These are phyloP conservation scores for Aphelocoma californica DNA, from an alignment of 2,797 vertebrate species.

Conservation along the genomic window DNA sequence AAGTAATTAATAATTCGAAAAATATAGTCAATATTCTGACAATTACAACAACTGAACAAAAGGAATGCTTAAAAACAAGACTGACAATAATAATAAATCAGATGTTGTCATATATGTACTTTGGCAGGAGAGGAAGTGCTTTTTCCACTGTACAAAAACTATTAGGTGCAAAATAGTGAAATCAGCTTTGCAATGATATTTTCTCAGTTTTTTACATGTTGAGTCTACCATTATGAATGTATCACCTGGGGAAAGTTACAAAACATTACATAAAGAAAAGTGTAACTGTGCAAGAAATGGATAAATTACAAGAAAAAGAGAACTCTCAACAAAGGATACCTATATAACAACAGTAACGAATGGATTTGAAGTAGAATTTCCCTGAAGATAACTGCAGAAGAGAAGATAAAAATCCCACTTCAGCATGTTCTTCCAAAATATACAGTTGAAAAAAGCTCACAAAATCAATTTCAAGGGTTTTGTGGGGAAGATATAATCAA, in stretches of 20 bases:
- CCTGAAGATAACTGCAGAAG: background rate
- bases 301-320: background rate
- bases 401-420: background rate
- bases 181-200: background rate
- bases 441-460: background rate
- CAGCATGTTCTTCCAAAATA: background rate
- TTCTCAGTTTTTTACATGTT: background rate
- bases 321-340: background rate
- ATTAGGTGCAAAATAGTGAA: background rate
- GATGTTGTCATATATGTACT: background rate
- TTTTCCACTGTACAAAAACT: background rate
- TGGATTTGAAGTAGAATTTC: background rate
- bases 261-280: background rate
- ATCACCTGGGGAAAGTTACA: background rate
- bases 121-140: fast-evolving
- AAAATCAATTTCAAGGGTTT: background rate
- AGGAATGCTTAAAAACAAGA: background rate
- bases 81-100: background rate
- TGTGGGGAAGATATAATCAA: no score
- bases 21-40: background rate
- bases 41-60: background rate
- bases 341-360: background rate
- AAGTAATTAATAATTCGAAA: background rate
- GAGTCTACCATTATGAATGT: background rate
- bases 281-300: background rate